These are phyloP conservation scores for Notamacropus eugenii DNA, from an alignment of 2,797 vertebrate species.

Conservation along the genomic window DNA sequence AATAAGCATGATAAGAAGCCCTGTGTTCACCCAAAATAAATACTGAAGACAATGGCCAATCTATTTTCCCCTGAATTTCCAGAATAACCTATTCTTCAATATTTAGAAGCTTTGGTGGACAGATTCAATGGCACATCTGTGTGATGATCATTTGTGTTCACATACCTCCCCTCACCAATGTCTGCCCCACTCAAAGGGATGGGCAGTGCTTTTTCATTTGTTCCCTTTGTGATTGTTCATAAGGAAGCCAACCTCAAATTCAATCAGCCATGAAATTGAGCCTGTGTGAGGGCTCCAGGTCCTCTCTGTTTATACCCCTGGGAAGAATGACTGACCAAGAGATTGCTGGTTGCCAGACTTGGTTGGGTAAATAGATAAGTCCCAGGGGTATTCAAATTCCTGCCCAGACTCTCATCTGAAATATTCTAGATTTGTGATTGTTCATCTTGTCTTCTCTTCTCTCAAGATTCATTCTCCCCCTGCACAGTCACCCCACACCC, in stretches of 20 bases:
- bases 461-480: background rate
- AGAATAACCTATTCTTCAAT: background rate
- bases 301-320: background rate
- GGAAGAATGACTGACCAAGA: background rate
- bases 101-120: background rate
- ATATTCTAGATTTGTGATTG: background rate
- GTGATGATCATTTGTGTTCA: background rate
- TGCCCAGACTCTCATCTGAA: background rate
- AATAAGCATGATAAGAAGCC: background rate
- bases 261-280: constrained; percentile 24
- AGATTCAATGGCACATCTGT: background rate
- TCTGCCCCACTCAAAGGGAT: background rate
- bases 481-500: background rate
- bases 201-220: background rate
- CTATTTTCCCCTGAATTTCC: background rate
- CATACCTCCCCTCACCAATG: background rate
- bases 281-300: background rate
- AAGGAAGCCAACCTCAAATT: constrained; percentile 24
- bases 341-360: constrained; percentile 8
- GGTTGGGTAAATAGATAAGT: background rate
- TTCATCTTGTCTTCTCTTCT: background rate
- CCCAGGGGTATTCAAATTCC: background rate
- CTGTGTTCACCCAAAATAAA: background rate
- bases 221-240: background rate
- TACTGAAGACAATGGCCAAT: background rate